A percentile compares a stretch with the other conserved stretches of the same genome.
Evolutionary conservation across 2,888 invertebrate species (phyloP).

Genomic region (Sesamia inferens): DNA sequence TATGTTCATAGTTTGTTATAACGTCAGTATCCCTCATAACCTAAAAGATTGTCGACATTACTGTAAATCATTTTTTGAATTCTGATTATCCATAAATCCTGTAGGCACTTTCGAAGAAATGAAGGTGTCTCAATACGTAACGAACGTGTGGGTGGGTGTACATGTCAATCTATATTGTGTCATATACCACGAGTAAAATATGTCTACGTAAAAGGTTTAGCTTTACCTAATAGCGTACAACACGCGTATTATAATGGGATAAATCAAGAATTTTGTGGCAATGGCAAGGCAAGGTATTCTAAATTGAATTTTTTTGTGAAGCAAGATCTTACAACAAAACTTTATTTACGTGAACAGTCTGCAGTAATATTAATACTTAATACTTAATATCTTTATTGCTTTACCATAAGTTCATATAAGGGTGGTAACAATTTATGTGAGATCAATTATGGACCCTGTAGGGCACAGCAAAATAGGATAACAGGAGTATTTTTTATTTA

Average conservation of each 20-base stretch:
- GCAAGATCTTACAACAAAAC: constrained; percentile 40
- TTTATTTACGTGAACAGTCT: constrained; percentile 39
- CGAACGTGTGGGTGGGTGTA: neutral
- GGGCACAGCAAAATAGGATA: too few relatives aligned
- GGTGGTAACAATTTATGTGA: too few relatives aligned
- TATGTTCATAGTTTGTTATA: neutral
- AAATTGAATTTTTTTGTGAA: constrained; percentile 53
- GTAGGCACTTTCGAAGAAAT: neutral
- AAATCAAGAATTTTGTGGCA: constrained; percentile 52
- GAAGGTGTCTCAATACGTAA: constrained; percentile 10
- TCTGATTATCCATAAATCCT: neutral
- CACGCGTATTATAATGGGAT: constrained; percentile 34
- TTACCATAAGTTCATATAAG: too few relatives aligned
- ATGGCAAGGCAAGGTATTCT: constrained; percentile 27
- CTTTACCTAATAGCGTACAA: constrained; percentile 19
- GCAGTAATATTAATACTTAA: too few relatives aligned
- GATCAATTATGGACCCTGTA: too few relatives aligned
- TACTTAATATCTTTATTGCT: too few relatives aligned
- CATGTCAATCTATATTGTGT: constrained; percentile 24
- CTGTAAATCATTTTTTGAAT: neutral
- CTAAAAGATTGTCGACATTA: neutral
- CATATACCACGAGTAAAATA: constrained; percentile 12
- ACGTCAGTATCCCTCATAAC: neutral
- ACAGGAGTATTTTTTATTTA: too few relatives aligned
- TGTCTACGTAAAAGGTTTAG: constrained; percentile 35